phyloP scores from a whole-genome alignment of 2,797 vertebrate genomes.

The Galagoides demidoff region DNA sequence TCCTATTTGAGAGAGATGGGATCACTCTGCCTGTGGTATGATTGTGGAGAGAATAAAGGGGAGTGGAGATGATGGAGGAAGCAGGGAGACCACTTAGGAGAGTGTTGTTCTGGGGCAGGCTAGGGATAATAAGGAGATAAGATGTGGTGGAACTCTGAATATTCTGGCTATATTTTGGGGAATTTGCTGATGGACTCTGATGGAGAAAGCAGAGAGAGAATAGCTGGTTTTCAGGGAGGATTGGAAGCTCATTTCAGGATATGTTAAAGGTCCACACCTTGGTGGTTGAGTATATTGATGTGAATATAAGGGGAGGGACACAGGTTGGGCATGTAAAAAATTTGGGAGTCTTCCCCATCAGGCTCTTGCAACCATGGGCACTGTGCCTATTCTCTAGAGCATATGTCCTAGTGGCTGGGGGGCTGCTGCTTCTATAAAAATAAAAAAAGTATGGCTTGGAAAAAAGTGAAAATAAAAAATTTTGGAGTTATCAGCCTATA shows the following conservation, averaged over 20 bases:
- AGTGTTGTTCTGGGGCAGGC: neutral
- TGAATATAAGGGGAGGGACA: neutral
- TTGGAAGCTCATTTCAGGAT: neutral
- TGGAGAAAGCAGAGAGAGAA: neutral
- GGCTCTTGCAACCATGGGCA: too few relatives aligned
- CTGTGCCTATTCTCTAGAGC: too few relatives aligned
- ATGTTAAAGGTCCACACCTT: neutral
- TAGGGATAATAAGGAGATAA: accelerated
- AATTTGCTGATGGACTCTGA: neutral
- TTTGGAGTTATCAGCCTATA: neutral
- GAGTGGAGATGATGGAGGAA: neutral
- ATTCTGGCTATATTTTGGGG: neutral
- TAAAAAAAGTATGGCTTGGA: too few relatives aligned
- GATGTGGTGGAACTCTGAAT: neutral
- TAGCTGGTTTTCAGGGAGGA: neutral
- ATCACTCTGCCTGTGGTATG: neutral
- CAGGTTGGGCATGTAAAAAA: neutral
- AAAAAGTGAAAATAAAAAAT: neutral
- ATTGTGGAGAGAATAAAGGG: neutral
- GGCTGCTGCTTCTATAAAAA: too few relatives aligned
- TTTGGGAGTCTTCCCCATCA: neutral
- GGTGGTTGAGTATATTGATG: neutral
- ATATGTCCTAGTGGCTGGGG: too few relatives aligned
- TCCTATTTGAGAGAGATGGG: neutral
- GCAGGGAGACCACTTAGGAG: neutral